Evolutionary conservation across 2,888 invertebrate species (phyloP).

Genomic region (Adelphocoris suturalis): DNA sequence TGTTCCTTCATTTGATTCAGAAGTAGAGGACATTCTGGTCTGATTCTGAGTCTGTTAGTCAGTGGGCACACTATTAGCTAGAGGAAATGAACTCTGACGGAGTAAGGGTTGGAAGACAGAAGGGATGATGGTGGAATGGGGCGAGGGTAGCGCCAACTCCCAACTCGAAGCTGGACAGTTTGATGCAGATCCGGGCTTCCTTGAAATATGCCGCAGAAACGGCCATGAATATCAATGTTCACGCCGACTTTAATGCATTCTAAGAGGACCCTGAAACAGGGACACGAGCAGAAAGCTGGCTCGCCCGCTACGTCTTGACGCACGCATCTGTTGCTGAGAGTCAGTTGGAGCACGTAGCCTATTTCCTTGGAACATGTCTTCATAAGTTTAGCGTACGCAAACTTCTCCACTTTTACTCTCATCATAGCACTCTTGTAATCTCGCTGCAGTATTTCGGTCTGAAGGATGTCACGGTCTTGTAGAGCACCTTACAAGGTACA

Average conservation of each 20-base stretch:
- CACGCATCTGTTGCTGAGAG: not conserved
- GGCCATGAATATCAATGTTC: slow-evolving; percentile 19
- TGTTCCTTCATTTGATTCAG: too few relatives aligned
- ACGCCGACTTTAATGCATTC: slow-evolving; percentile 19
- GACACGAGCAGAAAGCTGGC: not conserved
- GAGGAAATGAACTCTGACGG: slow-evolving; percentile 10
- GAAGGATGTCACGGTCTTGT: too few relatives aligned
- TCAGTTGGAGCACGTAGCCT: not conserved
- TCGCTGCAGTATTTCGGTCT: not conserved
- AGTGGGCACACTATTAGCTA: not conserved
- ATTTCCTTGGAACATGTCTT: slow-evolving; percentile 25
- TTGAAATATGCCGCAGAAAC: slow-evolving; percentile 15
- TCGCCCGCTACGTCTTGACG: not conserved
- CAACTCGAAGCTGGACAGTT: not conserved
- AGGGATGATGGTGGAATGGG: not conserved
- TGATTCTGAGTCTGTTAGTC: not conserved
- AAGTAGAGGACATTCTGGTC: not conserved
- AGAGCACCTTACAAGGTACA: too few relatives aligned
- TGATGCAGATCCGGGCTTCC: not conserved
- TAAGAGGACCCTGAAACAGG: not conserved
- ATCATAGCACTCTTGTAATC: not conserved
- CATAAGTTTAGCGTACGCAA: slow-evolving; percentile 4
- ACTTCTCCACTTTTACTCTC: not conserved
- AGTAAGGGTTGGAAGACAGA: not conserved
- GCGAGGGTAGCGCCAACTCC: not conserved